Evolutionary conservation across 2,113 vertebrate genomes (phyloP).

Genomic region (Pimephales promelas): DNA sequence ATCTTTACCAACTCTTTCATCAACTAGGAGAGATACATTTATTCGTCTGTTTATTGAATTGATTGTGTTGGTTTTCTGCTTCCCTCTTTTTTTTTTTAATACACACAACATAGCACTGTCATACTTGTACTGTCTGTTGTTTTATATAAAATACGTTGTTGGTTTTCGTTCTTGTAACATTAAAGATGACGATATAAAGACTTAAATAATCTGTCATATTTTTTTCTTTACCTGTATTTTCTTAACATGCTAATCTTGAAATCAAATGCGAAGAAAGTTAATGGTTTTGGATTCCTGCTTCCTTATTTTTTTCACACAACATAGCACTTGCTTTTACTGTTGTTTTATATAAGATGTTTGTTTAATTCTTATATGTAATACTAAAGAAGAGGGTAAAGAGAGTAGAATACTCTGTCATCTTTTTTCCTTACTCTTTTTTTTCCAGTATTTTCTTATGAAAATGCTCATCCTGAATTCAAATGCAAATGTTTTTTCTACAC

Average conservation of each 20-base stretch:
- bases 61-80: not conserved
- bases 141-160: not conserved
- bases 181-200: not conserved
- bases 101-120: not conserved
- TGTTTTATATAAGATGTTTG: not conserved
- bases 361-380: not conserved
- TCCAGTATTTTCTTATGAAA: not conserved
- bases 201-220: not conserved
- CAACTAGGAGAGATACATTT: not conserved
- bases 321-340: not conserved
- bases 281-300: not conserved
- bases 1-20: slow-evolving; percentile 71
- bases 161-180: not conserved
- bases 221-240: not conserved
- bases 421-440: not conserved
- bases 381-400: not conserved
- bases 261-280: no score
- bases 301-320: no score
- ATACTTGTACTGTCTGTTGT: not conserved
- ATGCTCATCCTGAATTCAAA: not conserved
- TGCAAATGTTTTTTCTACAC: not conserved
- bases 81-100: not conserved
- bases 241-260: not conserved
- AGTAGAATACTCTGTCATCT: not conserved
- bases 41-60: not conserved